phyloP scores from a whole-genome alignment of 2,113 vertebrate genomes.

The Fukomys damarensis region DNA sequence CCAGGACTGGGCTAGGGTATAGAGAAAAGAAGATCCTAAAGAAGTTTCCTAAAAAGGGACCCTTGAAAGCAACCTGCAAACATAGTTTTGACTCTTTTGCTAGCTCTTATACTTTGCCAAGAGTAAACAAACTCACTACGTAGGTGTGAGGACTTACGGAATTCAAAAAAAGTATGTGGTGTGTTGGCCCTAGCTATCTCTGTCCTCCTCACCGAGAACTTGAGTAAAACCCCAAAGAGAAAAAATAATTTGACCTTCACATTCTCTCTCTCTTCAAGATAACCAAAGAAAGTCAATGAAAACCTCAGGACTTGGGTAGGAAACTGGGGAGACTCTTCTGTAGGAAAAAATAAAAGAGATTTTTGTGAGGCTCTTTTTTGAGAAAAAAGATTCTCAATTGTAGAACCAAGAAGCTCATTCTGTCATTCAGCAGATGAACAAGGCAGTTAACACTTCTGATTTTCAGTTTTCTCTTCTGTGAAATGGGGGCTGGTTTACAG shows the following conservation, averaged over 20 bases:
- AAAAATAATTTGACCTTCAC: not conserved
- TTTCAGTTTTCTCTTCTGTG: not conserved
- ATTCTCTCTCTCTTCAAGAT: not conserved
- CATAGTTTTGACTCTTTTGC: not conserved
- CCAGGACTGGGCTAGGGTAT: no score
- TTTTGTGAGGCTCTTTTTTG: not conserved
- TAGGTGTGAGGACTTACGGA: fast-evolving
- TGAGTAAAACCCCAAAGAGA: not conserved
- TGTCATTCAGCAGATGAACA: not conserved
- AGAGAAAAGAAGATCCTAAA: not conserved
- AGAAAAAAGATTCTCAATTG: not conserved
- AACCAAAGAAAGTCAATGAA: not conserved
- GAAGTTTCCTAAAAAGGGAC: not conserved
- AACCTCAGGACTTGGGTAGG: not conserved
- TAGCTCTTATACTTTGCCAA: not conserved
- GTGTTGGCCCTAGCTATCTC: not conserved
- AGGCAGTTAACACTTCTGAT: not conserved
- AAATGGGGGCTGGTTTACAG: not conserved
- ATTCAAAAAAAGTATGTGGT: not conserved
- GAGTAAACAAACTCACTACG: not conserved
- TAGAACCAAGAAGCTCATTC: not conserved
- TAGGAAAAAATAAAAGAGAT: not conserved
- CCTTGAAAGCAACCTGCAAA: not conserved
- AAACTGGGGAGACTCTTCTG: not conserved
- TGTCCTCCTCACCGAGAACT: not conserved